phyloP scores from a whole-genome alignment of 2,888 invertebrate genomes.

The Teleiodes luculella region DNA sequence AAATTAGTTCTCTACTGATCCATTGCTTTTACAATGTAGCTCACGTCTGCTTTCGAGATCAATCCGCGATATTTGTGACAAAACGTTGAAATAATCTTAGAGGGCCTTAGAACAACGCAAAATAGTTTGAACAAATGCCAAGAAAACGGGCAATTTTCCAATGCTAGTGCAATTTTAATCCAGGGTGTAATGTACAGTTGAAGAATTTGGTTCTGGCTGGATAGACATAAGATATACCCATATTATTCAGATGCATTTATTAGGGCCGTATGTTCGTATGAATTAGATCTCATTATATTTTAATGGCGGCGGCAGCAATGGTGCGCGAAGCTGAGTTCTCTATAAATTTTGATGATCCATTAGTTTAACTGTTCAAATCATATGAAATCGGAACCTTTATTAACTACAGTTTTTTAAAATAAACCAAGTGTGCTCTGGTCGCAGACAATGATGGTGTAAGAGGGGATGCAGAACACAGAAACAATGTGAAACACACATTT shows the following conservation, averaged over 20 bases:
- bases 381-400: no score
- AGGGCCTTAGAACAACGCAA: constrained; percentile 54
- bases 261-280: neutral
- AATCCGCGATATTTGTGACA: constrained; percentile 30
- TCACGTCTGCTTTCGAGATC: neutral
- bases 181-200: constrained; percentile 18
- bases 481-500: no score
- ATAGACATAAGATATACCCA: no score
- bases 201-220: neutral
- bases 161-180: constrained; percentile 39
- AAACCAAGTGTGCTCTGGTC: no score
- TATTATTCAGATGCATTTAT: neutral
- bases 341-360: no score
- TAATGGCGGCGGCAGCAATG: no score
- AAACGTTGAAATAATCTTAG: constrained; percentile 53
- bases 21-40: neutral
- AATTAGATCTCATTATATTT: neutral
- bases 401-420: no score
- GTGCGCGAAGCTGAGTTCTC: no score
- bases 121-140: constrained; percentile 63
- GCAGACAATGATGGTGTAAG: no score
- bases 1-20: no score
- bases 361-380: no score
- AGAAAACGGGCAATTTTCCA: constrained; percentile 54
- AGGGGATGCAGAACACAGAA: no score